These are phyloP conservation scores for Aviceda subcristata DNA, from an alignment of 2,113 vertebrate genomes.

Conservation along the genomic window DNA sequence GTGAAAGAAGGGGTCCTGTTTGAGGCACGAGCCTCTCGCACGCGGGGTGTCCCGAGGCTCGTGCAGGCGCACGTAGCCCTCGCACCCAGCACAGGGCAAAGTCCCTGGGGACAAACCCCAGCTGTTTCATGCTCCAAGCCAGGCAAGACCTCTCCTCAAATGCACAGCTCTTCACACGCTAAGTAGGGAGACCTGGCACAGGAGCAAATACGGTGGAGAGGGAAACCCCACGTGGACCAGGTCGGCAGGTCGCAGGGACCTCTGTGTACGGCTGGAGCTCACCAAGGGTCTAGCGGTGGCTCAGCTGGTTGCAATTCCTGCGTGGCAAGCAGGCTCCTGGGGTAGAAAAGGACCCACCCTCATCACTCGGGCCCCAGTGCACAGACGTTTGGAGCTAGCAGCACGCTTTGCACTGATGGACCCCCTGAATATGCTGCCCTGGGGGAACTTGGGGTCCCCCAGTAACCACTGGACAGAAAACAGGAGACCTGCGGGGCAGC, in stretches of 20 bases:
- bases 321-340: background rate
- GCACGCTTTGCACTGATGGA: background rate
- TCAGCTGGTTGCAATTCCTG: background rate
- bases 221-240: background rate
- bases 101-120: background rate
- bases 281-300: background rate
- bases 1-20: background rate
- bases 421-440: background rate
- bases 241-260: background rate
- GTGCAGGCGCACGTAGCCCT: background rate
- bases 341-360: background rate
- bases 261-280: background rate
- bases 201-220: background rate
- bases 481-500: background rate
- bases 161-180: background rate
- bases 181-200: background rate
- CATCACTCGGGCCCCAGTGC: accelerated
- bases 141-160: background rate
- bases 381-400: background rate
- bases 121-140: background rate
- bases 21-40: background rate
- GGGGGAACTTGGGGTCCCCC: background rate
- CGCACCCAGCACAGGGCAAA: background rate
- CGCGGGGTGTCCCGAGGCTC: background rate
- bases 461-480: background rate